Evolutionary conservation across 2,113 vertebrate species (phyloP), one percentile per base, ranked within the genome.

Genomic region (Coptodon bakossiorum): DNA sequence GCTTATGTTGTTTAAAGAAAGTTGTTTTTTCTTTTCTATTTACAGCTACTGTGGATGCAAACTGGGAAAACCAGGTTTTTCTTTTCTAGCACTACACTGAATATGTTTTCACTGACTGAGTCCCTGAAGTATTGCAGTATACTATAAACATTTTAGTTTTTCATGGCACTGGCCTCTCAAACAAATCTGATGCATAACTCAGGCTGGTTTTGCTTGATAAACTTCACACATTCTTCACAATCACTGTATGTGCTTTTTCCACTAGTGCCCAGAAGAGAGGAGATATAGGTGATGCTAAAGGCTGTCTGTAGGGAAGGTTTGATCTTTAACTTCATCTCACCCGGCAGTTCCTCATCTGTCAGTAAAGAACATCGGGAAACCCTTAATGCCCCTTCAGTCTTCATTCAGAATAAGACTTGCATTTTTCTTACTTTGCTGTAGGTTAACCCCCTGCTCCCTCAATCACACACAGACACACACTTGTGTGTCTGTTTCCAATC

Each of bases 401-500:
- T 54, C 59, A 45, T 57, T 83, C 87, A 81, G 59, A 73, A n/a
- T 48, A 14, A 61, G 43, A 91, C 86, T 73, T 68, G 56, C 48
- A 68, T 78, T 80, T 85, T 85, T 90, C 31, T 88, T 31, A 80
- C 87, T 83, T 78, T 86, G 66, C 80, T 89, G 90, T 81, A 53
- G 85, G 82, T 93, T 86, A 89, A 93, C 83, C 84, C 87, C 84
- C 81, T 79, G 76, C 85, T 79, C 76, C 31, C 84, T 76, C 57
- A 76, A 9, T 73, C 66, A 59, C 78, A 78, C 86, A 76, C 56
- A 83, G 48, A 45, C 57, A 36, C 83, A 71, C 29, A 31, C 36
- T 56, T 40, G 29, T 31, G 45, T 52, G 93, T 89, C 93, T 95
- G 93, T 91, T 95, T 95, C 85, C 91, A 94, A 93, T 94, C 93